phyloP scores from a whole-genome alignment of 2,888 invertebrate species.

The Cancer borealis region DNA sequence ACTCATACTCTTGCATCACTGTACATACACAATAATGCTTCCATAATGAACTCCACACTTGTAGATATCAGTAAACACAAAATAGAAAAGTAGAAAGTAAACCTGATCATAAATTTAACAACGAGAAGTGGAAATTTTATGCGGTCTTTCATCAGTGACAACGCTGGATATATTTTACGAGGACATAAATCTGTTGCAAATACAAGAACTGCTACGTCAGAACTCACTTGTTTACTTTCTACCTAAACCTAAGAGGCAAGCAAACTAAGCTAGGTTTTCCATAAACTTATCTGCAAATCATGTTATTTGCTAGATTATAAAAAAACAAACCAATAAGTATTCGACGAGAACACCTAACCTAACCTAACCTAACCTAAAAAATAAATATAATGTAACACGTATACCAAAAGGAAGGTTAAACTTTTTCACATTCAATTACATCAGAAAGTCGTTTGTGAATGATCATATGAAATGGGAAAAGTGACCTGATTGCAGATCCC shows the following conservation, averaged over 20 bases:
- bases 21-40: background rate
- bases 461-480: background rate
- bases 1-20: background rate
- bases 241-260: background rate
- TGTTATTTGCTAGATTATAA: background rate
- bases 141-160: background rate
- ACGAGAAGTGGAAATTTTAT: background rate
- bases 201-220: background rate
- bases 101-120: slow-evolving; percentile 1
- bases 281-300: background rate
- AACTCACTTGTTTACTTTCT: background rate
- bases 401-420: slow-evolving; percentile 33
- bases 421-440: background rate
- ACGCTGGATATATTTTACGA: background rate
- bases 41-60: background rate
- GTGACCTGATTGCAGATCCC: background rate
- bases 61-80: background rate
- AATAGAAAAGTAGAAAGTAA: background rate
- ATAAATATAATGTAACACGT: background rate
- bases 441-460: background rate
- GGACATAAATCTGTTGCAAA: background rate
- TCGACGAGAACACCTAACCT: background rate
- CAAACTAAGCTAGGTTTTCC: background rate
- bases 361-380: background rate
- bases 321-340: background rate